Base-by-base conservation (phyloP, 1,140 invertebrate genomes). In the Epicauta chinensis region DNA sequence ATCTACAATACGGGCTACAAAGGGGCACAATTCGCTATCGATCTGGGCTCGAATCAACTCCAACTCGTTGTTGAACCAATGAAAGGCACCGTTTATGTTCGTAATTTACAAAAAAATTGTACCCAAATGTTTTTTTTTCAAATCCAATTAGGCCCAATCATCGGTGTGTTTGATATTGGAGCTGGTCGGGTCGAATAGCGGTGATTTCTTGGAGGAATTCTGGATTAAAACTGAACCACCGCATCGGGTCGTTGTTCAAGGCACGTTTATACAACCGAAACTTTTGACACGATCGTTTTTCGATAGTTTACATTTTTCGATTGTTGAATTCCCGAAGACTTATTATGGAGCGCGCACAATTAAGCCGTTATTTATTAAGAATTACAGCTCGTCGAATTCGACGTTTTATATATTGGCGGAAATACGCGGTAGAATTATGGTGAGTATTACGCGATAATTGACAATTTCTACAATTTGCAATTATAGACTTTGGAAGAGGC, bases 161-260 rank as follows among this genome's bases (percentile, higher is more conserved):
- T 44, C 46, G 2, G 41, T 58, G 10, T 16, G 34, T 10, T 46
- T 66, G 12, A 54, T 38, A 29, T 41, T 66, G 5, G 60, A 61
- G 46, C 31, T 64, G 3, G 50, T 66, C 3, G 56, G 60, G 6
- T 30, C 35, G 0, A 16, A 16, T 5, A 54, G 58, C 48, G 64
- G 62, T 10, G 13, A 37, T 12, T 63, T 63, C 16, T 11, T 42
- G 11, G 57, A 58, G 35, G 62, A 66, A 41, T 59, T 66, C 23
- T 66, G 64, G 64, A 53, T 66, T 4, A 66, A 66, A 47, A 51
- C 58, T 2, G 54, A 60, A 9, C 61, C 60, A 7, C 60, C 59
- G 0, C 53, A 55, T 42, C 46, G 57, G 16, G 53, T 64, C 5
- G 40, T 44, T 5, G 35, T 66, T 10, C 44, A 35, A 16, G 64